Evolutionary conservation across 2,113 vertebrate species (phyloP).

Genomic region (Poeciliopsis occidentalis): DNA sequence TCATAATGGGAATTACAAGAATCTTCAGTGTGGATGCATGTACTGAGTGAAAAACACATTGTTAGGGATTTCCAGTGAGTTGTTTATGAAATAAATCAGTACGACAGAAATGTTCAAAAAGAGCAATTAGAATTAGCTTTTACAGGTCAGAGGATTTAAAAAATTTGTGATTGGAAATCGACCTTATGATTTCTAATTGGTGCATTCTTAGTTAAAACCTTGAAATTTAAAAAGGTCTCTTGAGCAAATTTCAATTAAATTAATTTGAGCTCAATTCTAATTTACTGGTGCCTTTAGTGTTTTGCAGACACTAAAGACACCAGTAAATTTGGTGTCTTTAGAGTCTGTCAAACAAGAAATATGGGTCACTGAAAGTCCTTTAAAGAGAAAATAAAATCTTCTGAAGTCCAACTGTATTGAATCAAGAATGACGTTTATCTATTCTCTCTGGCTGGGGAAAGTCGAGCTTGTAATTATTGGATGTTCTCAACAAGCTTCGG

Average conservation of each 20-base stretch:
- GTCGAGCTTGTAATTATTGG: slow-evolving; percentile 15
- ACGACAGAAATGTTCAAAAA: no score
- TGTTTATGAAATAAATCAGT: no score
- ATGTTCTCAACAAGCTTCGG: slow-evolving; percentile 24
- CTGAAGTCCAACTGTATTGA: not conserved
- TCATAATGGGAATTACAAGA: not conserved
- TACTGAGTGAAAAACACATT: no score
- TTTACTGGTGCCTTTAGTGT: not conserved
- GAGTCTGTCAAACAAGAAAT: not conserved
- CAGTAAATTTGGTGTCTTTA: not conserved
- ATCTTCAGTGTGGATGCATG: not conserved
- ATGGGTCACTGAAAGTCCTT: not conserved
- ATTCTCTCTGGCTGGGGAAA: slow-evolving; percentile 8
- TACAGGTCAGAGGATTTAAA: not conserved
- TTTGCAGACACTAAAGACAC: not conserved
- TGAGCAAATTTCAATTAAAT: not conserved
- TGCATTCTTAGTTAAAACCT: not conserved
- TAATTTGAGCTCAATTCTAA: not conserved
- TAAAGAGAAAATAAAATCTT: slow-evolving; percentile 4
- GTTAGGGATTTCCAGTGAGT: no score
- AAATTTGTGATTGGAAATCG: not conserved
- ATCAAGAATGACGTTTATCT: not conserved
- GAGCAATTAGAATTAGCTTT: no score
- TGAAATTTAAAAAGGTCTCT: not conserved
- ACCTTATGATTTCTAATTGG: not conserved